Evolutionary conservation across 1,140 invertebrate species (phyloP), one percentile per base, ranked within the genome.

Genomic region (Vanessa atalanta): DNA sequence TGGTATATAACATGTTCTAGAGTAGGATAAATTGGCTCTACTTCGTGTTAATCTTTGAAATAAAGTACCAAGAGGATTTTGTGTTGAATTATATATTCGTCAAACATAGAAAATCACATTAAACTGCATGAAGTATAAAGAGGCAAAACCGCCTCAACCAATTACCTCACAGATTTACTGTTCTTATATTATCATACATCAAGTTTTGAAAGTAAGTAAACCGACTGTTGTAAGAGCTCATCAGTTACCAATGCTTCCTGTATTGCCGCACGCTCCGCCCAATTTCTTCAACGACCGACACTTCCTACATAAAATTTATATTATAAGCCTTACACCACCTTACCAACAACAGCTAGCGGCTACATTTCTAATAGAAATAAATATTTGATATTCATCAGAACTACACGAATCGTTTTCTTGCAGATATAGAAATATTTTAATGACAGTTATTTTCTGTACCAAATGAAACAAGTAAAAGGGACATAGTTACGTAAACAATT

Each of bases 181-280:
- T 47, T 65, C 64, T 65, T 48, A 53, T 65, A 47, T 65, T 61
- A 70, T 61, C 48, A 57, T 55, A 47, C 61, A 67, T 55, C 43
- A 53, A 31, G 61, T 65, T 72, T 72, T 65, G 70, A 47, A 72
- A 72, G 63, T 53, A 23, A 64, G 48, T 51, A 65, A 72, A 65
- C 47, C 70, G 61, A 55, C 70, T 72, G 70, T 53, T 72, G 70
- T 55, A 65, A 72, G 70, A 84, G 79, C 84, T 79, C 85, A 79
- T 84, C 84, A 84, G 82, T 83, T 83, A 81, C 72, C 79, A 75
- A 73, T 79, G 77, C 86, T 88, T 88, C 87, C 88, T 87, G 79
- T 79, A 87, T 88, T 86, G 83, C 85, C 73, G 74, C 71, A 72
- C 65, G 64, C 61, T 68, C 75, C 81, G 78, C 84, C 84, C 82